Evolutionary conservation across 2,797 vertebrate genomes (phyloP), one percentile per base, ranked within the genome.

Genomic region (Lepidocolaptes lacrymiger): DNA sequence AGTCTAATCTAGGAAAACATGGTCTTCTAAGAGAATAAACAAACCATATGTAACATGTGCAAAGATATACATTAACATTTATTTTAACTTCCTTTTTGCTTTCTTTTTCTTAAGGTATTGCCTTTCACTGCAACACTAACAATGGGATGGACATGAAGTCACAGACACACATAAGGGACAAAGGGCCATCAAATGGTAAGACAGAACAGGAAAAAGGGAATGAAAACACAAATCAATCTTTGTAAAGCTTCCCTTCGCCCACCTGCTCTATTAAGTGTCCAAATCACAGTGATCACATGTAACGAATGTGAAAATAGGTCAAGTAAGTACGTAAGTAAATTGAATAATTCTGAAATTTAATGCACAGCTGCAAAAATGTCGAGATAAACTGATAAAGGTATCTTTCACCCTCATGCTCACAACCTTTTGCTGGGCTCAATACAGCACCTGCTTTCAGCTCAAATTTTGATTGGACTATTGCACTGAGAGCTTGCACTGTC

Each of bases 131-230:
- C 26, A 72, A 84, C 59, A 67, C 54, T 88, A 87, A 84, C n/a
- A 72, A 89, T 95, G 95, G 36, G 79, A 97, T 97, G 95, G 90
- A 91, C 90, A 67, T 95, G 94, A 96, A 96, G 89, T 96, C 91
- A 92, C 90, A 93, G 91, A 89, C 68, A 72, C 36, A 78, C 9
- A 0, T 66, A 83, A 82, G 20, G 64, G 66, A 89, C 81, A 80
- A 93, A 80, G 59, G 73, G 66, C 69, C 61, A 91, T 41, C 62
- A 74, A 79, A 93, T 0, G 0, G 3, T 23, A 80, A 76, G 74
- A 94, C 63, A 91, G 59, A 76, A 89, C 49, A 96, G 55, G 54
- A 91, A 78, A 68, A 69, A 78, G 62, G 69, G 77, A 79, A 91
- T 86, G 83, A 73, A 91, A 88, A 88, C 69, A 92, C 46, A 86